Evolutionary conservation across 2,888 invertebrate genomes (phyloP), one percentile per base, ranked within the genome.

Genomic region (Pelosia muscerda): DNA sequence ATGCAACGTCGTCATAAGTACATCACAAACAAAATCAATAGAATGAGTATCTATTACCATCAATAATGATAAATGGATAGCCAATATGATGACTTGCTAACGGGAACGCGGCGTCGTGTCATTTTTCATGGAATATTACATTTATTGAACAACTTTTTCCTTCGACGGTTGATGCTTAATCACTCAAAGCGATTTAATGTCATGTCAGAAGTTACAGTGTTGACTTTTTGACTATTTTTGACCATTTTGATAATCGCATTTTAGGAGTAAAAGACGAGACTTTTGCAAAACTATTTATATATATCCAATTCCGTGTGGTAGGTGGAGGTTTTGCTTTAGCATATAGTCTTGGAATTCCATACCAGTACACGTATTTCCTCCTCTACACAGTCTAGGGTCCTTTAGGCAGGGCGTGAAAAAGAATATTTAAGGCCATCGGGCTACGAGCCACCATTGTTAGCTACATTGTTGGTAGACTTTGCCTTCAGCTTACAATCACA

Each of bases 21-120:
- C 55, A 25, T 55, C 23, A 53, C 69, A 53, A 79, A 69, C 73
- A 81, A 80, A 80, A 82, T 78, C 83, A 75, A 84, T 82, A 80
- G 15, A 34, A 42, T 11, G 38, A 31, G 1, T 77, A 77, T 71
- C 73, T 66, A 72, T 72, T 72, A 62, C 58, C 68, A 64, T 77
- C 81, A 57, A 79, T 81, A 76, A 59, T 81, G 90, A 90, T 90
- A 86, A 88, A 89, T 89, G 87, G 80, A 69, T 69, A 70, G 81
- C 81, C 87, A 85, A 84, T 86, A 85, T 82, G 87, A 86, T 91
- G 91, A 91, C 91, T 90, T 86, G 91, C 90, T 84, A 85, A 83
- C 81, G 79, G 74, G 70, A 69, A 56, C 72, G 56, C 42, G 72
- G 68, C 81, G 76, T 83, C 85, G 84, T 89, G 86, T 75, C 75